Percentiles rank a stretch among this genome's conserved stretches.
phyloP scores from a whole-genome alignment of 2,888 invertebrate species.

The Panorpa germanica region DNA sequence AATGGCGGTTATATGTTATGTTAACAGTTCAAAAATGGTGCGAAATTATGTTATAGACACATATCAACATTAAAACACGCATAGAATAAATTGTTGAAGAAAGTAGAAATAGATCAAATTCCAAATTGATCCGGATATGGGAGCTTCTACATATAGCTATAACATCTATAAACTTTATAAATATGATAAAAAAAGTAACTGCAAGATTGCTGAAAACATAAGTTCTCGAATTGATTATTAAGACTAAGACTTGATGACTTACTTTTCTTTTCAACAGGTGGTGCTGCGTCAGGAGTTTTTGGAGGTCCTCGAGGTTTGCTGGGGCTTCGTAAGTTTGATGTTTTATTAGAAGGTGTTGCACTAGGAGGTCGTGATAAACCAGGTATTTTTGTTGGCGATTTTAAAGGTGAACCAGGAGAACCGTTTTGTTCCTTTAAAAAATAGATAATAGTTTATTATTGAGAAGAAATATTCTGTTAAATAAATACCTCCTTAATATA shows the following conservation, averaged over 20 bases:
- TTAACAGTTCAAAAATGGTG: too few species aligned
- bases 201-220: not conserved
- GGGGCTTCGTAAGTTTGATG: constrained; percentile 23
- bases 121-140: not conserved
- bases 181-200: not conserved
- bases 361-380: constrained; percentile 24
- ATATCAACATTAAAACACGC: too few species aligned
- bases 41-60: too few species aligned
- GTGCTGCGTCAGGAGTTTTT: constrained; percentile 52
- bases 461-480: constrained; percentile 1
- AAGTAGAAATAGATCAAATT: constrained; percentile 2
- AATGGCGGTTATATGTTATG: too few species aligned
- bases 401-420: constrained; percentile 51
- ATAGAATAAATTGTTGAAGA: too few species aligned
- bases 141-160: not conserved
- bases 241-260: constrained; percentile 16
- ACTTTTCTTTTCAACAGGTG: constrained; percentile 55
- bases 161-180: not conserved
- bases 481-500: not conserved
- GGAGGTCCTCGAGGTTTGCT: constrained; percentile 24
- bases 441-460: not conserved
- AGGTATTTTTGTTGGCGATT: constrained; percentile 37
- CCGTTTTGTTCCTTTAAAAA: constrained; percentile 43
- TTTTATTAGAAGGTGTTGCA: constrained; percentile 25
- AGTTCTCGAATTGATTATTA: not conserved